phyloP scores from a whole-genome alignment of 2,888 invertebrate species.

The Epinotia demarniana region DNA sequence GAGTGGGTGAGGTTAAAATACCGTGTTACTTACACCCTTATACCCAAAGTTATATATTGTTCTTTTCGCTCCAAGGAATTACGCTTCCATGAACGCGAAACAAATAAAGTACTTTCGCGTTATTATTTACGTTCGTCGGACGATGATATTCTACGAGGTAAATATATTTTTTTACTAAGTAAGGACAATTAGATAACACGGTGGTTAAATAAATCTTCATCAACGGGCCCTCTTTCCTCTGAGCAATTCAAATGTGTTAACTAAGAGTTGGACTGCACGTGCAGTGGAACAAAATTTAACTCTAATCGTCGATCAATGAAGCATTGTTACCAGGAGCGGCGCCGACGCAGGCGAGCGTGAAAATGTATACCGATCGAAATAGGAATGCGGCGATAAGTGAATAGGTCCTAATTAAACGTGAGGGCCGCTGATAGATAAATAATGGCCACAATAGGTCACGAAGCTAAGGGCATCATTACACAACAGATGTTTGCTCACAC shows the following conservation, averaged over 20 bases:
- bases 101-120: slow-evolving; percentile 31
- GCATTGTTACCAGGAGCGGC: slow-evolving; percentile 60
- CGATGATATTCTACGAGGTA: neutral
- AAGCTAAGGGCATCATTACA: slow-evolving; percentile 59
- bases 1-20: slow-evolving; percentile 66
- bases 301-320: slow-evolving; percentile 65
- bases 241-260: slow-evolving; percentile 36
- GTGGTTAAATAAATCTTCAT: slow-evolving; percentile 30
- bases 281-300: slow-evolving; percentile 57
- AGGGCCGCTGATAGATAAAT: slow-evolving; percentile 69
- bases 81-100: slow-evolving; percentile 30
- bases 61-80: slow-evolving; percentile 48
- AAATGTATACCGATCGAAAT: slow-evolving; percentile 73
- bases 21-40: slow-evolving; percentile 58
- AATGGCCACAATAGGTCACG: slow-evolving; percentile 67
- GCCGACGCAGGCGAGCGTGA: slow-evolving; percentile 66
- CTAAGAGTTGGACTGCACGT: slow-evolving; percentile 42
- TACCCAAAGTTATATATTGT: slow-evolving; percentile 59
- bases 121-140: neutral
- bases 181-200: slow-evolving; percentile 4
- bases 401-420: slow-evolving; percentile 78
- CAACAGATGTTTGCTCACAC: slow-evolving; percentile 52
- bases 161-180: neutral
- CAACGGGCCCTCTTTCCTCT: slow-evolving; percentile 7
- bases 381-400: slow-evolving; percentile 75